Evolutionary conservation across 2,797 vertebrate genomes (phyloP), one percentile per base, ranked within the genome.

Genomic region (Danio tinwini): DNA sequence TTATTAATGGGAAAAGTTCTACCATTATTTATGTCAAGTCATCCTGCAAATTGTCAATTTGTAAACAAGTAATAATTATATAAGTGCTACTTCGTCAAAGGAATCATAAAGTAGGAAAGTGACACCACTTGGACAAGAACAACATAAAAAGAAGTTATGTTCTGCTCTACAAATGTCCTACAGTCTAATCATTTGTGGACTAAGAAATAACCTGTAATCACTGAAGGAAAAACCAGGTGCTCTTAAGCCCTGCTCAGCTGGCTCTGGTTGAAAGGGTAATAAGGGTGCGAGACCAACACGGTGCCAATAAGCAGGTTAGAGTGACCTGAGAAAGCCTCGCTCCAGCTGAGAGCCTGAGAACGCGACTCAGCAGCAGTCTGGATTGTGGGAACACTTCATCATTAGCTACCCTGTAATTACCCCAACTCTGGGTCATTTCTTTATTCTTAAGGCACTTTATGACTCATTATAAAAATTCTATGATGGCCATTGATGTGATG

Each of bases 391-490:
- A 84, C 88, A 84, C 84, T 44, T 61, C 80, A 91, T 91, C 88
- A 94, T 75, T 69, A 84, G 64, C 72, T 39, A 65, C n/a, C 67
- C 75, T 55, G 70, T 86, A 89, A 92, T 88, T 86, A 85, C 64
- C 69, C 76, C 73, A 86, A 87, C 84, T 88, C 63, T 70, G 76
- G 79, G 68, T 75, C 64, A 59, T 40, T 70, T 56, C 71, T 83
- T 83, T 81, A 81, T n/a, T 47, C 76, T 78, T 37, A 29, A 72
- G 77, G 80, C 59, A 70, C 64, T 82, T 85, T 85, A 76, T 42
- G 83, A 87, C 74, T 92, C 86, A 88, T 93, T 92, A 91, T 49
- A 80, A 81, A 82, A 52, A 92, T 90, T 86, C 81, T 39, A 88
- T 90, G 83, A 90, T 87, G 87, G 85, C 65, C 81, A 78, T 83